phyloP scores from a whole-genome alignment of 2,113 vertebrate genomes.

The Equus przewalskii region DNA sequence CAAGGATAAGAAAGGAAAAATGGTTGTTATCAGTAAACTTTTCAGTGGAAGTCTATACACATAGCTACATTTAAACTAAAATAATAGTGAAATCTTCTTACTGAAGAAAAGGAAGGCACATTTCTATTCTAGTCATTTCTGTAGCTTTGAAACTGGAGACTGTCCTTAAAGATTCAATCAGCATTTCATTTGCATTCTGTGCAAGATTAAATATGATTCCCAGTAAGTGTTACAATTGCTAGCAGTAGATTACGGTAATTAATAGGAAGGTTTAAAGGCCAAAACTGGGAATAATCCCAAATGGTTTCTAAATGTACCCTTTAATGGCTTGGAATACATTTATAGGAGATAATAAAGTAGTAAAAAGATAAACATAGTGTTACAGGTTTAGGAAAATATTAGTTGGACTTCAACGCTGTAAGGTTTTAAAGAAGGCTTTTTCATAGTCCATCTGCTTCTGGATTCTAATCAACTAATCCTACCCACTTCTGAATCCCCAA shows the following conservation, averaged over 20 bases:
- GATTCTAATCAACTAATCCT: slow-evolving; percentile 42
- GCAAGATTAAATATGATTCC: background rate
- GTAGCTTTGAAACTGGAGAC: background rate
- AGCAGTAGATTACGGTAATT: background rate
- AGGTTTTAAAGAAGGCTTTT: slow-evolving; percentile 46
- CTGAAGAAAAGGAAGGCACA: background rate
- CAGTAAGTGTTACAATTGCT: background rate
- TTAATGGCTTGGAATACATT: background rate
- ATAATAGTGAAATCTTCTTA: background rate
- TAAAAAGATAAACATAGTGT: background rate
- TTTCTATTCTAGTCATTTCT: background rate
- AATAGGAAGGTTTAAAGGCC: background rate
- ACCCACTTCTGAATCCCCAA: slow-evolving; percentile 30
- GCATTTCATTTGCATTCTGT: background rate
- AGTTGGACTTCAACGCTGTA: background rate
- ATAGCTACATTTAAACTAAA: background rate
- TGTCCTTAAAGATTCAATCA: background rate
- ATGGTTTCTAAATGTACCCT: background rate
- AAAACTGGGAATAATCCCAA: background rate
- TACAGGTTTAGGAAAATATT: background rate
- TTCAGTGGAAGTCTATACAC: background rate
- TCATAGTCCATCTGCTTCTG: slow-evolving; percentile 27
- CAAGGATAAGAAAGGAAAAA: background rate
- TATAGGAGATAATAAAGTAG: background rate
- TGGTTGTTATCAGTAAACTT: background rate